phyloP scores from a whole-genome alignment of 2,797 vertebrate species.

The Galagoides demidoff region DNA sequence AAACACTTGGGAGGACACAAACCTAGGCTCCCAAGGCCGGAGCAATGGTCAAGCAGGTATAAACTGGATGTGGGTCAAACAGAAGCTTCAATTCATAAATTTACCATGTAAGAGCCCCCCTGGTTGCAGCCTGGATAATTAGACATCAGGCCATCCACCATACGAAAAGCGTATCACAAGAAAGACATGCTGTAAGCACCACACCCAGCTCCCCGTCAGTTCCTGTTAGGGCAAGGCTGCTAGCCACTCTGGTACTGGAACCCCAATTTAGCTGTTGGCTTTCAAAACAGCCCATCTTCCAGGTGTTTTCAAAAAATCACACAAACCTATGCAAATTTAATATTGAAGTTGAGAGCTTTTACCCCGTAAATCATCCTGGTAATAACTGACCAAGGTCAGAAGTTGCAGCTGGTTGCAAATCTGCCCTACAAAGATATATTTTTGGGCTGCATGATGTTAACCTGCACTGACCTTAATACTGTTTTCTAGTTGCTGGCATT shows the following conservation, averaged over 20 bases:
- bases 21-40: background rate
- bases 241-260: background rate
- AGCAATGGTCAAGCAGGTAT: background rate
- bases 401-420: background rate
- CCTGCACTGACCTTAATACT: background rate
- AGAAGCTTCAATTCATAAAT: background rate
- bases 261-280: background rate
- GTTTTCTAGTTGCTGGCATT: background rate
- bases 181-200: background rate
- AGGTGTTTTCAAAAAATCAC: constrained; percentile 23
- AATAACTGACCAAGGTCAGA: background rate
- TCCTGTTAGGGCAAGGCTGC: background rate
- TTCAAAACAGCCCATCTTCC: background rate
- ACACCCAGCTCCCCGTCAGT: background rate
- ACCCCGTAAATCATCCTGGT: background rate
- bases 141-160: background rate
- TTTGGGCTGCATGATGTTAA: background rate
- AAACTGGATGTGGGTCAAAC: background rate
- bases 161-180: too few species aligned
- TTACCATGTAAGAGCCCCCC: background rate
- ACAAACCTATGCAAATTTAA: background rate
- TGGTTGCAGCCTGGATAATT: background rate
- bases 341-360: background rate
- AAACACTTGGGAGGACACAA: background rate
- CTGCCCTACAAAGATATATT: background rate